These are phyloP conservation scores for Amorpha juglandis DNA, from an alignment of 2,888 invertebrate genomes.

Conservation along the genomic window DNA sequence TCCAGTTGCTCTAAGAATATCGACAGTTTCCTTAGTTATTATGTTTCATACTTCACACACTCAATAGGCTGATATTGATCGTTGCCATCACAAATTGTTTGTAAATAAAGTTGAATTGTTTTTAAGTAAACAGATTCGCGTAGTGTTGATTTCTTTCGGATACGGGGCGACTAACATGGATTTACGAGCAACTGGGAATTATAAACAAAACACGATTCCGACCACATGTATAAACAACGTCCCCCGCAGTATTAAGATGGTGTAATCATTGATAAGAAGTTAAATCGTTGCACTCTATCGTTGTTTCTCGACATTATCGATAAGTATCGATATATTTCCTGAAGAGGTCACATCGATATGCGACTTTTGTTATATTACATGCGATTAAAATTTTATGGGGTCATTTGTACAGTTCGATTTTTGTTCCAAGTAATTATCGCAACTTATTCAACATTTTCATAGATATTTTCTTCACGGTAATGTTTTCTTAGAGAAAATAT, in stretches of 20 bases:
- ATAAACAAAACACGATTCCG: constrained; percentile 9
- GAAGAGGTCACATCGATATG: background rate
- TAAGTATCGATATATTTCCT: background rate
- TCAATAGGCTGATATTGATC: background rate
- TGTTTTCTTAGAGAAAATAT: constrained; percentile 38
- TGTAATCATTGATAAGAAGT: constrained; percentile 1
- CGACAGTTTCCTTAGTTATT: constrained; percentile 2
- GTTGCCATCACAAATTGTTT: constrained; percentile 6
- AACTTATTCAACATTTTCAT: constrained; percentile 14
- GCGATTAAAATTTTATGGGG: background rate
- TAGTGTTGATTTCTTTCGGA: background rate
- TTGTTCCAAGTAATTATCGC: background rate
- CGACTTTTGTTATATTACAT: background rate
- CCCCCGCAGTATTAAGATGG: constrained; percentile 17
- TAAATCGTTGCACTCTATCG: constrained; percentile 1
- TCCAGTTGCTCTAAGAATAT: constrained; percentile 19
- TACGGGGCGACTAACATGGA: background rate
- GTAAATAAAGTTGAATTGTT: constrained; percentile 22
- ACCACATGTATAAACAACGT: constrained; percentile 14
- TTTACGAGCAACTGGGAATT: constrained; percentile 16
- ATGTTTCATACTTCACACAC: background rate
- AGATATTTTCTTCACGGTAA: constrained; percentile 37
- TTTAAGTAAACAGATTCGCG: background rate
- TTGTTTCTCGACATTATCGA: background rate
- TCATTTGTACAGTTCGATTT: background rate